Conservation (phyloP, 2,113 vertebrate species). For the Cranoglanis bouderius region DNA sequence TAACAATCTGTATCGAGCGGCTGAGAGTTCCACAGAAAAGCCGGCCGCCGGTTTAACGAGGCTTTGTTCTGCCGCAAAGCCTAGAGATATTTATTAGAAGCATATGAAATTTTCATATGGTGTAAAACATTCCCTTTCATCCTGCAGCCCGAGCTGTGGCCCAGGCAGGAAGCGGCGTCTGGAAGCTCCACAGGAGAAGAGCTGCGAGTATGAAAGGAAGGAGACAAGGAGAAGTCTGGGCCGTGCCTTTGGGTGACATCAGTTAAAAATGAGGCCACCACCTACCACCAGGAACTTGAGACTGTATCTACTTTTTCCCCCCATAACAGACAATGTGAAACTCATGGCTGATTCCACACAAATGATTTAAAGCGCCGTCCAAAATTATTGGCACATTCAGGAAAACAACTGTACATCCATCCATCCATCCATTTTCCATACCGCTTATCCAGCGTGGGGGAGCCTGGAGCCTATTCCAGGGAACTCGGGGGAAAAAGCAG, state of each 20-base stretch:
- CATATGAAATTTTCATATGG: constrained; percentile 55
- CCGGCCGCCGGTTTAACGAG: constrained; percentile 20
- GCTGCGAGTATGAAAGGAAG: constrained; percentile 15
- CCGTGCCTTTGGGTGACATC: constrained; percentile 52
- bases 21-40: not conserved
- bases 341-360: too few relatives aligned
- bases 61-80: constrained; percentile 41
- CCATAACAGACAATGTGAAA: not conserved
- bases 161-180: constrained; percentile 42
- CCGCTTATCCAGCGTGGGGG: too few relatives aligned
- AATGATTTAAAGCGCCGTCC: too few relatives aligned
- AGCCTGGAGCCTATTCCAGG: too few relatives aligned
- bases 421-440: too few relatives aligned
- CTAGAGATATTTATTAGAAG: constrained; percentile 58
- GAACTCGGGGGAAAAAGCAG: too few relatives aligned
- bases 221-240: constrained; percentile 6
- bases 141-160: constrained; percentile 39
- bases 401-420: not conserved
- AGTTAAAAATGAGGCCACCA: constrained; percentile 5
- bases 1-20: not conserved
- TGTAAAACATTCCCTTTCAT: constrained; percentile 59
- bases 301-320: not conserved
- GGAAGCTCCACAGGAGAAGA: constrained; percentile 38
- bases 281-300: not conserved
- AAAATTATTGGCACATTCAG: not conserved